A percentile compares a stretch with the other conserved stretches of the same genome.
Conservation (phyloP, 2,888 invertebrate genomes). For the Parnassius glacialis region DNA sequence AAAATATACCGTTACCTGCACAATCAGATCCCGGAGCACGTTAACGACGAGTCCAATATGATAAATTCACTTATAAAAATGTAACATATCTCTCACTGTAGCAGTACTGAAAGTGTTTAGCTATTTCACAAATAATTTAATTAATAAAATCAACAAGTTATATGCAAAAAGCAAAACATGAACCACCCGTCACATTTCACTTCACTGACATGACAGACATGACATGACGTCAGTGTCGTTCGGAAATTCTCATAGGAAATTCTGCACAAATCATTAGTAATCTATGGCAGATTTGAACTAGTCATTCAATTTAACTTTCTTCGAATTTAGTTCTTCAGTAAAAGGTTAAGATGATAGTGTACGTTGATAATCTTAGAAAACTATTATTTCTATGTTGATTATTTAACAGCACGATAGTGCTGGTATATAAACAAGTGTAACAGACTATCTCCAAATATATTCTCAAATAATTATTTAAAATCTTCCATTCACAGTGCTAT, state of each 20-base stretch:
- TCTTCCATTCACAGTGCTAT: too few relatives aligned
- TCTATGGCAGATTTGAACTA: too few relatives aligned
- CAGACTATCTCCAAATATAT: too few relatives aligned
- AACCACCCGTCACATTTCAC: slow-evolving; percentile 67
- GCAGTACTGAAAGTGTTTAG: slow-evolving; percentile 46
- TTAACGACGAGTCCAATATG: slow-evolving; percentile 42
- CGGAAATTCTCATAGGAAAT: slow-evolving; percentile 31
- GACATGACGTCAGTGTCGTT: slow-evolving; percentile 38
- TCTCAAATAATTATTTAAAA: too few relatives aligned
- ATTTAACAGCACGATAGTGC: too few relatives aligned
- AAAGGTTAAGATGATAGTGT: too few relatives aligned
- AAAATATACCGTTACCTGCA: slow-evolving; percentile 77
- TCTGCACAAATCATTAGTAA: neutral
- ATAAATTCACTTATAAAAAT: slow-evolving; percentile 47
- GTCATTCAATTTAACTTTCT: too few relatives aligned
- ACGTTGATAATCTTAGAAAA: too few relatives aligned
- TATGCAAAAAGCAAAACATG: slow-evolving; percentile 66
- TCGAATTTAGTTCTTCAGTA: too few relatives aligned
- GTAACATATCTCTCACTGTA: slow-evolving; percentile 29
- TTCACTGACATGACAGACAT: slow-evolving; percentile 41
- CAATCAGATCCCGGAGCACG: slow-evolving; percentile 48
- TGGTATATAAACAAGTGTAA: too few relatives aligned
- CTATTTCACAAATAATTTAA: slow-evolving; percentile 55
- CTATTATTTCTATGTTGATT: too few relatives aligned
- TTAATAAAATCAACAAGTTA: slow-evolving; percentile 75